Percentiles rank a stretch among this genome's conserved stretches.
Conservation (phyloP, 2,888 invertebrate species). For the Leptopilina myrica region DNA sequence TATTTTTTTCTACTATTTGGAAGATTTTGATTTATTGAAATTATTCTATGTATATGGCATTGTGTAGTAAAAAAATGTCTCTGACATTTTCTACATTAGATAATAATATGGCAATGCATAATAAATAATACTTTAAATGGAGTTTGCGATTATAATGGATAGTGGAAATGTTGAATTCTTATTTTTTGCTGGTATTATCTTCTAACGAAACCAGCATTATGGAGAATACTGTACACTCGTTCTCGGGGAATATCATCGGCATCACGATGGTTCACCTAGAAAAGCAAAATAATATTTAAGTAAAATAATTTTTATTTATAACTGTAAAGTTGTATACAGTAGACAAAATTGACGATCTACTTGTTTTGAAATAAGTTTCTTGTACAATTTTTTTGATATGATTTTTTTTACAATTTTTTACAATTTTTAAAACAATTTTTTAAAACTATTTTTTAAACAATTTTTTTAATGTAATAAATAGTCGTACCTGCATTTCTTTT, state of each 20-base stretch:
- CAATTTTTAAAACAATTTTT: no score
- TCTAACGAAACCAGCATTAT: constrained; percentile 82
- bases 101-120: not conserved
- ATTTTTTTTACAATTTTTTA: not conserved
- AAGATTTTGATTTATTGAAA: no score
- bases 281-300: constrained; percentile 55
- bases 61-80: not conserved
- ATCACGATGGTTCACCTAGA: constrained; percentile 81
- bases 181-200: constrained; percentile 42
- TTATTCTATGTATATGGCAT: not conserved
- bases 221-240: constrained; percentile 86
- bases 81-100: not conserved
- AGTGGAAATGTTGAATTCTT: not conserved
- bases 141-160: not conserved
- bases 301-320: not conserved
- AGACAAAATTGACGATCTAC: no score
- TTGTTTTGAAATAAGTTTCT: no score
- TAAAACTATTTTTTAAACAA: no score
- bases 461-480: not conserved
- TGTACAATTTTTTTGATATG: no score
- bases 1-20: no score
- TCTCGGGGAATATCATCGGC: constrained; percentile 89
- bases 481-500: constrained; percentile 83
- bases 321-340: not conserved
- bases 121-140: not conserved